These are phyloP conservation scores for Vespertilio murinus DNA, from an alignment of 2,797 vertebrate species.

Conservation along the genomic window DNA sequence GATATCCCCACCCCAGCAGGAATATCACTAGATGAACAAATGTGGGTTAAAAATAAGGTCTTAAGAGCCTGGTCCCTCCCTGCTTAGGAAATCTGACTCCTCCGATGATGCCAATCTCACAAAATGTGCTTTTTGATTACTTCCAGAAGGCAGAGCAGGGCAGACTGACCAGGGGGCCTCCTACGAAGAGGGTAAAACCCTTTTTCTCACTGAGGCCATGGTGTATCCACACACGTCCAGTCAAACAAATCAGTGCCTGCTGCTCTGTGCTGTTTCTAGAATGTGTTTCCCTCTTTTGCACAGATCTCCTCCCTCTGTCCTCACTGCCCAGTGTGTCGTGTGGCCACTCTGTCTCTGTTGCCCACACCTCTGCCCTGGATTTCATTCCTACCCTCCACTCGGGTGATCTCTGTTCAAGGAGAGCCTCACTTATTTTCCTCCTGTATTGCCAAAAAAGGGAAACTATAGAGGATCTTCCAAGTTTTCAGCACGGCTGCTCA, in stretches of 20 bases:
- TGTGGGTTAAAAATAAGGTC: slow-evolving; percentile 70
- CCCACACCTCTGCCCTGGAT: not conserved
- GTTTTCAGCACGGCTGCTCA: not conserved
- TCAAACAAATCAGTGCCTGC: not conserved
- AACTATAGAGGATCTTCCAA: not conserved
- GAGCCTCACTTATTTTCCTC: not conserved
- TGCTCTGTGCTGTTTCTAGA: not conserved
- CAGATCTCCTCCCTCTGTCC: not conserved
- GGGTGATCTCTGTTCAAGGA: not conserved
- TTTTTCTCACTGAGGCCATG: not conserved
- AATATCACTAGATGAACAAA: slow-evolving; percentile 44
- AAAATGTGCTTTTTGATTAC: slow-evolving; percentile 59
- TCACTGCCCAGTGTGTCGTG: not conserved
- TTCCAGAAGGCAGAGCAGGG: slow-evolving; percentile 56
- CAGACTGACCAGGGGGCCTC: not conserved
- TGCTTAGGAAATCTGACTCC: slow-evolving; percentile 65
- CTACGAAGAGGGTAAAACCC: not conserved
- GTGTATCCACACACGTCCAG: not conserved
- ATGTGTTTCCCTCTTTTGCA: not conserved
- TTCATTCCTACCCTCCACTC: not conserved
- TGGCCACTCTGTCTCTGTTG: not conserved
- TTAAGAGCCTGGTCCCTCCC: slow-evolving; percentile 23
- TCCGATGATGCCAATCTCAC: slow-evolving; percentile 14
- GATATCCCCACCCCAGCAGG: not conserved
- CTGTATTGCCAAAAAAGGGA: not conserved